Evolutionary conservation across 2,797 vertebrate species (phyloP), one percentile per base, ranked within the genome.

Genomic region (Sarcoramphus papa): DNA sequence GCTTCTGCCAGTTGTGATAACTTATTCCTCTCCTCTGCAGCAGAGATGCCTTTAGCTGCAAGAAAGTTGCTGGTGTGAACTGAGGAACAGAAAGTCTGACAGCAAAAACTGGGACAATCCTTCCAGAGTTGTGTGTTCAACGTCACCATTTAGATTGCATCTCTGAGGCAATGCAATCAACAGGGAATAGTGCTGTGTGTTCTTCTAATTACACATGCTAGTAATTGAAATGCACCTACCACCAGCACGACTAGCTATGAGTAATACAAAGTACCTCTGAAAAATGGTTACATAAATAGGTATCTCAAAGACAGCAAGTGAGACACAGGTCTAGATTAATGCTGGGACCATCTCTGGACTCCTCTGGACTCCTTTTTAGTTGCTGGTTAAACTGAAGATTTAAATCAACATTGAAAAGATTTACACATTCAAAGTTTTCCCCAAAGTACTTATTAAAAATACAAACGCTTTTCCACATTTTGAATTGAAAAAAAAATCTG

Each of bases 51-150:
- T 96, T 89, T 57, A 89, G 67, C 75, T 88, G 73, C 47, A 93
- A 73, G 51, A 65, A 94, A 91, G 30, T 37, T 96, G 88, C 95
- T 92, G 85, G 45, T 79, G 69, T 94, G 54, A 95, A 87, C 67
- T 69, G 25, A 37, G 33, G 54, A 88, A 72, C 3, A 95, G 22
- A 63, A 92, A 24, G 35, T 68, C 76, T 91, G 86, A 85, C 78
- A 96, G 90, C 75, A 90, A 78, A 95, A 97, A 93, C 85, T 88
- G 68, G 95, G 95, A 81, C 91, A 94, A 57, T 84, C 83, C 45
- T 90, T 93, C 53, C 0, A 1, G 79, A 95, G 62, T 64, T 54
- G 2, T 80, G 45, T 79, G 69, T 89, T 94, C 82, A 69, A 47
- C 92, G 81, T 88, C 86, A 85, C 63, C 86, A 65, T 87, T 92